These are phyloP conservation scores for Drosophila meridiana DNA, from an alignment of 2,888 invertebrate species.

Conservation along the genomic window DNA sequence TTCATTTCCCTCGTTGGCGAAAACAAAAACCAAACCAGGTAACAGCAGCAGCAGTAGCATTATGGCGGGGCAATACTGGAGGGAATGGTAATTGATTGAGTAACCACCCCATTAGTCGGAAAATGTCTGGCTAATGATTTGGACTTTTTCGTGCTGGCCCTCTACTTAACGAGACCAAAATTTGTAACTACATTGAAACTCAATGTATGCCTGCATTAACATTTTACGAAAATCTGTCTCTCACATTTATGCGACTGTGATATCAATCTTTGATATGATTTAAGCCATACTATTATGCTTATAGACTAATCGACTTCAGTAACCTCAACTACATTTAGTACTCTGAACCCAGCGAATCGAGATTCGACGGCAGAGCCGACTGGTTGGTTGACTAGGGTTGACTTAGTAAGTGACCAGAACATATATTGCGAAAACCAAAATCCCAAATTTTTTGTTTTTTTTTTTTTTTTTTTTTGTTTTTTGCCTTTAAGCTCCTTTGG, in stretches of 20 bases:
- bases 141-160: not conserved
- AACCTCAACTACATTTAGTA: not conserved
- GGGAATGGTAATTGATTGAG: constrained; percentile 10
- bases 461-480: constrained; percentile 10
- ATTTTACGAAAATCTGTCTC: not conserved
- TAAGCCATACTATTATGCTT: not conserved
- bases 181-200: not conserved
- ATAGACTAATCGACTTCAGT: not conserved
- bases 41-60: not conserved
- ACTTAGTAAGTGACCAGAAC: constrained; percentile 26
- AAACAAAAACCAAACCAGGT: constrained; percentile 14
- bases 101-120: constrained; percentile 3
- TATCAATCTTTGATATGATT: not conserved
- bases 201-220: not conserved
- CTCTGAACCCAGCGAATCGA: not conserved
- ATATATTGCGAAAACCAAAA: constrained; percentile 33
- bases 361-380: no score
- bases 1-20: constrained; percentile 70
- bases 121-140: not conserved
- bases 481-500: constrained; percentile 5
- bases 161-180: not conserved
- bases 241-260: not conserved
- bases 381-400: not conserved
- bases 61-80: not conserved
- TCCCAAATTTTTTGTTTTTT: constrained; percentile 10